Base-by-base conservation (phyloP, 1,140 invertebrate genomes). In the Schmidtea mediterranea region DNA sequence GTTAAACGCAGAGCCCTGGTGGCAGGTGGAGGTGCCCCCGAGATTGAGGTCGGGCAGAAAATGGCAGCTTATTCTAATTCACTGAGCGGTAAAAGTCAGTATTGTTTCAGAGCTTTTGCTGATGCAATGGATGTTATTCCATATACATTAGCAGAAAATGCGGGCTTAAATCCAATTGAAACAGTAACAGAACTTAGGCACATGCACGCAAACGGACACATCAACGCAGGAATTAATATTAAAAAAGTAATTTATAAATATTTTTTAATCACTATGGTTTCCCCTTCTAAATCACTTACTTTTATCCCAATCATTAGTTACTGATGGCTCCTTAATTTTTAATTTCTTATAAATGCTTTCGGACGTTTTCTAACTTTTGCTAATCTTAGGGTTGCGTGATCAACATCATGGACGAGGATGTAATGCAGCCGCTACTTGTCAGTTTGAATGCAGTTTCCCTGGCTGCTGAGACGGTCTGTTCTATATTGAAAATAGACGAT, bases 401-500 rank as follows among this genome's bases (percentile, higher is more conserved):
- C 3, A 82, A 95, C 66, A 97, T 97, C 60, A 68, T 83, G 16
- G 82, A 89, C 50, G 90, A 98, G 66, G 84, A 89, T 69, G 90
- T 98, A 40, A 75, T 97, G 37, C 92, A 98, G 64, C 92, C 92
- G 8, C 69, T 97, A 51, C 71, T 97, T 55, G 90, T 98, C 15
- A 83, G 83, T 18, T 77, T 76, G 6, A 89, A 80, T 57, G 83
- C 87, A 18, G 78, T 98, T 50, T 84, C 76, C 48, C 73, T 98
- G 51, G 80, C 92, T 52, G 78, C 89, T 0, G 92, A 98, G 72
- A 94, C 86, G 48, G 84, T 97, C 48, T 75, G 87, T 49, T 83
- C 82, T 54, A 95, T 98, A 68, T 72, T 98, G 50, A 98, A 98
- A 70, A 97, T 98, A 59, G 92, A 98, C 68, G 92, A 98, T 69